phyloP scores from a whole-genome alignment of 2,113 vertebrate genomes.

The Pomatorhinus ruficollis region DNA sequence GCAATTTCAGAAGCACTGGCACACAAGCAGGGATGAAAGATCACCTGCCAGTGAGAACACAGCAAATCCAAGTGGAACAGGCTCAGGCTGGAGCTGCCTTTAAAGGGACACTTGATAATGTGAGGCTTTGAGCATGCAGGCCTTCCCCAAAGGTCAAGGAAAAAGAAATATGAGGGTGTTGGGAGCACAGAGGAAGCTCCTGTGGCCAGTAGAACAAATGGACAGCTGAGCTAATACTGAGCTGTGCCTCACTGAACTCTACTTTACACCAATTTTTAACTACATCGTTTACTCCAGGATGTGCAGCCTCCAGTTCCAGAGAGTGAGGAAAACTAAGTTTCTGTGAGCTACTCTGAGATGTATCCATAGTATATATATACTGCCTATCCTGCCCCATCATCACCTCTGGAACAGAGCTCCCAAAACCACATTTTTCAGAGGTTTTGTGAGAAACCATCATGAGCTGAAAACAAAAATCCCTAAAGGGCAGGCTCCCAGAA shows the following conservation, averaged over 20 bases:
- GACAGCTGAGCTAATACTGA: background rate
- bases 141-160: background rate
- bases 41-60: background rate
- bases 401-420: background rate
- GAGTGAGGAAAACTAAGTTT: background rate
- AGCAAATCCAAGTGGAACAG: background rate
- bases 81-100: background rate
- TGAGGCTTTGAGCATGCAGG: background rate
- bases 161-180: background rate
- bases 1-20: background rate
- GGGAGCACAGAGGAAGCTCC: background rate
- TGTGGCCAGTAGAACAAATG: background rate
- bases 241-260: background rate
- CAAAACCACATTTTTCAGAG: background rate
- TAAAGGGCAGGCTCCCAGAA: background rate
- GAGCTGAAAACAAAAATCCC: background rate
- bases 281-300: accelerated
- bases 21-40: background rate
- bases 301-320: background rate
- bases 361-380: too few relatives aligned
- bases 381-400: background rate
- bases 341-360: background rate
- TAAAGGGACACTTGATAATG: background rate
- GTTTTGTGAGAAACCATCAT: background rate
- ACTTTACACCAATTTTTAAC: background rate